Percentiles rank a stretch among this genome's conserved stretches.
These are phyloP conservation scores for Sylvia atricapilla DNA, from an alignment of 2,113 vertebrate genomes.

Conservation along the genomic window DNA sequence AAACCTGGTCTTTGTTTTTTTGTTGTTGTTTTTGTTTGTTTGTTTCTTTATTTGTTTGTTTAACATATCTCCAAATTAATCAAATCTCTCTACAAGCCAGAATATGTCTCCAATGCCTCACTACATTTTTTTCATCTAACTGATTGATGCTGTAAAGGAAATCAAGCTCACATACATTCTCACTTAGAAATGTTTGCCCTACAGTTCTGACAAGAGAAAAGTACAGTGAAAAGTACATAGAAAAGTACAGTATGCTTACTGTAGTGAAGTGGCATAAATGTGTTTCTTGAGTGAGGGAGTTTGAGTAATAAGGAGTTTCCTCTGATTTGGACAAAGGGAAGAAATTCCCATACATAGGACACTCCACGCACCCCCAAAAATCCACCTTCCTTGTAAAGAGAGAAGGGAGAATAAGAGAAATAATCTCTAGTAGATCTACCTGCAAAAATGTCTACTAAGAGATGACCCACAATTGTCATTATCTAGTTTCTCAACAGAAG, in stretches of 20 bases:
- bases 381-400: background rate
- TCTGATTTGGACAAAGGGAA: background rate
- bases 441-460: background rate
- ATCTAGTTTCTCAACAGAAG: background rate
- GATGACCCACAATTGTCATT: background rate
- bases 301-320: background rate
- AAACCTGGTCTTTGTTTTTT: background rate
- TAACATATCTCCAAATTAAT: background rate
- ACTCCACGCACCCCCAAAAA: background rate
- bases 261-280: background rate
- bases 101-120: background rate
- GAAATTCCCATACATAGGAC: background rate
- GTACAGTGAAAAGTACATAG: background rate
- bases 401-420: background rate
- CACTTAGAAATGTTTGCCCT: conserved; percentile 14
- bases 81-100: background rate
- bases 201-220: conserved; percentile 42
- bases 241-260: conserved; percentile 22
- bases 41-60: no score
- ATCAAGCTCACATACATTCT: background rate
- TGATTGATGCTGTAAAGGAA: conserved; percentile 17
- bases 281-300: background rate
- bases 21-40: no score
- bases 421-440: background rate
- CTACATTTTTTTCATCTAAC: background rate